Base-by-base conservation (phyloP, 23 tunicate species). In the Aplidium turbinatum region DNA sequence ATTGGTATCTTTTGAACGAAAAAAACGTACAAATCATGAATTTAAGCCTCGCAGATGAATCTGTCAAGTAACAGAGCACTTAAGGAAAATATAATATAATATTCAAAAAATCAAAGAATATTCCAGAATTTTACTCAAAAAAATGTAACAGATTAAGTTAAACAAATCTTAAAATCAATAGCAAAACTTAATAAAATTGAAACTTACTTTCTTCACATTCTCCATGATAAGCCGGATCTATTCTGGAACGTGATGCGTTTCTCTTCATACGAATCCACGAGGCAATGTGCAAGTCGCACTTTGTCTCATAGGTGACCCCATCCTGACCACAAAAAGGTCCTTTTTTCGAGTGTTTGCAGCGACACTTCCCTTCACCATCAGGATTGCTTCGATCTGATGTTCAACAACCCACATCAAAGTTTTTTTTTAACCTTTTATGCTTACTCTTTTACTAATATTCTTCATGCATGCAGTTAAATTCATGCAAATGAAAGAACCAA, bases 271-370 rank as follows among this genome's bases (percentile, higher is more conserved):
- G 74, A 1, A 78, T 64, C 83, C 83, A 78, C 20, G 83, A 78
- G 20, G 83, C 83, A 65, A 78, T 30, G 19, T 66, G 83, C 19
- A 78, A 35, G 35, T 78, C 83, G 26, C 83, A 78, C 35, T 66
- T 78, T 4, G 83, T 78, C 9, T 52, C 51, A 31, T 78, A 78
- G 52, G 83, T 78, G 1, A 47, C 27, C 31, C 83, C 83, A 66
- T 78, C 83, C 51, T 78, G 75, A 1, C 83, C 83, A 78, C 83
- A 78, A 21, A 78, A 65, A 22, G 83, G 83, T 0, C 83, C 83
- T 11, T 78, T 78, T 58, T 52, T 48, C 2, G 83, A 65, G 35
- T 78, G 83, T 36, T 78, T 78, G 36, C 83, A 78, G 0, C 35
- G 64, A 24, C 83, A 78, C 9, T 33, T 31, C 20, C 83, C 83